A percentile compares a stretch with the other conserved stretches of the same genome.
These are phyloP conservation scores for Dasysyrphus tricinctus DNA, from an alignment of 2,888 invertebrate species.

Conservation along the genomic window DNA sequence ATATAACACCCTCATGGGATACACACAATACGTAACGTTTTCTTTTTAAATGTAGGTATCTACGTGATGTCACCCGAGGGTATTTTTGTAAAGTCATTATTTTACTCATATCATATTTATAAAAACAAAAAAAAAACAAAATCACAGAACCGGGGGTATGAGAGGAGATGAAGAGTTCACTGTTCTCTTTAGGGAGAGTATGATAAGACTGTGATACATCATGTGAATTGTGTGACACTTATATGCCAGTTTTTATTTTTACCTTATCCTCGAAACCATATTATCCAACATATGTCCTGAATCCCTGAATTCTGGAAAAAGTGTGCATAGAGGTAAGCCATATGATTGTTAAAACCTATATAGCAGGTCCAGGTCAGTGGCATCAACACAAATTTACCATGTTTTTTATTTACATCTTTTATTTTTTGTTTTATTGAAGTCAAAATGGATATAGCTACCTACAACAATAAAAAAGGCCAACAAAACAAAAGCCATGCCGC, in stretches of 20 bases:
- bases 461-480: slow-evolving; percentile 26
- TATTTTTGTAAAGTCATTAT: slow-evolving; percentile 47
- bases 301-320: slow-evolving; percentile 23
- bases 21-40: slow-evolving; percentile 25
- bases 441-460: slow-evolving; percentile 23
- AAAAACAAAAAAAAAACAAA: not conserved
- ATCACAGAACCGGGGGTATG: not conserved
- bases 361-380: slow-evolving; percentile 69
- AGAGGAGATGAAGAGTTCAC: slow-evolving; percentile 54
- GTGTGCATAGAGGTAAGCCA: slow-evolving; percentile 30
- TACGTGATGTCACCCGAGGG: slow-evolving; percentile 64
- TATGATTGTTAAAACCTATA: slow-evolving; percentile 28
- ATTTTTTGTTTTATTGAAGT: slow-evolving; percentile 8
- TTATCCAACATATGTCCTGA: slow-evolving; percentile 37
- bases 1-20: not conserved
- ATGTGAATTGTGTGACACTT: slow-evolving; percentile 73
- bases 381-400: slow-evolving; percentile 37
- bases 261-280: slow-evolving; percentile 22
- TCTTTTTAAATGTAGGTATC: slow-evolving; percentile 48
- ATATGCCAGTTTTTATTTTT: slow-evolving; percentile 58
- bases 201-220: slow-evolving; percentile 75
- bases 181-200: slow-evolving; percentile 68
- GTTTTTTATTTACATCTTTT: slow-evolving; percentile 2
- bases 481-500: slow-evolving; percentile 11
- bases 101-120: slow-evolving; percentile 37